Conservation (phyloP, 2,797 vertebrate genomes). For the Malacoctenus gilli region DNA sequence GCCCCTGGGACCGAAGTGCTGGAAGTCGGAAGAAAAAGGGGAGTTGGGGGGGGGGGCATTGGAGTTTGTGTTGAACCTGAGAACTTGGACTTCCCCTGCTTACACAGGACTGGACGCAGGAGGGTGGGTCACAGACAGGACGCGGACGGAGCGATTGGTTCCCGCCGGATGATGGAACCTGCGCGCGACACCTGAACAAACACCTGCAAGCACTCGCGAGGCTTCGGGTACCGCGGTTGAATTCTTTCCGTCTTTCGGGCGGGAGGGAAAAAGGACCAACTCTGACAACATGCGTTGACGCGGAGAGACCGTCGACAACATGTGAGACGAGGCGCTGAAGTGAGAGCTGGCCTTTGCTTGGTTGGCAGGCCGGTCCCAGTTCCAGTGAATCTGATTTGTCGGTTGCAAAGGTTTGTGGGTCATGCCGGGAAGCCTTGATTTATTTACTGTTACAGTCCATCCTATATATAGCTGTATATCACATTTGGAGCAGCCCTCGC, state of each 20-base stretch:
- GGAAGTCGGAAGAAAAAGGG: conserved; percentile 24
- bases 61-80: conserved; percentile 20
- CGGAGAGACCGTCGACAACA: too few species aligned
- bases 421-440: conserved; percentile 11
- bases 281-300: too few species aligned
- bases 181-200: too few species aligned
- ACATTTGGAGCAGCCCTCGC: conserved; percentile 3
- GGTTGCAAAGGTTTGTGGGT: conserved; percentile 24
- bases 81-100: conserved; percentile 28
- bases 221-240: too few species aligned
- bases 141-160: too few species aligned
- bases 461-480: background rate
- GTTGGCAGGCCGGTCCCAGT: conserved; percentile 1
- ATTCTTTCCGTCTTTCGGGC: too few species aligned
- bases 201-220: too few species aligned
- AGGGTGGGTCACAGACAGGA: conserved; percentile 25
- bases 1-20: conserved; percentile 28
- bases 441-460: conserved; percentile 7
- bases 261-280: too few species aligned
- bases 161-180: too few species aligned
- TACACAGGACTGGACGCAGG: conserved; percentile 20
- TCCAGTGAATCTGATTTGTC: conserved; percentile 12
- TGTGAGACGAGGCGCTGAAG: conserved; percentile 2
- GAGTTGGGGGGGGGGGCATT: conserved; percentile 1
- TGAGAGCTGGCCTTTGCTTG: background rate